phyloP scores from a whole-genome alignment of 2,888 invertebrate species.

The Campoplex capitator region DNA sequence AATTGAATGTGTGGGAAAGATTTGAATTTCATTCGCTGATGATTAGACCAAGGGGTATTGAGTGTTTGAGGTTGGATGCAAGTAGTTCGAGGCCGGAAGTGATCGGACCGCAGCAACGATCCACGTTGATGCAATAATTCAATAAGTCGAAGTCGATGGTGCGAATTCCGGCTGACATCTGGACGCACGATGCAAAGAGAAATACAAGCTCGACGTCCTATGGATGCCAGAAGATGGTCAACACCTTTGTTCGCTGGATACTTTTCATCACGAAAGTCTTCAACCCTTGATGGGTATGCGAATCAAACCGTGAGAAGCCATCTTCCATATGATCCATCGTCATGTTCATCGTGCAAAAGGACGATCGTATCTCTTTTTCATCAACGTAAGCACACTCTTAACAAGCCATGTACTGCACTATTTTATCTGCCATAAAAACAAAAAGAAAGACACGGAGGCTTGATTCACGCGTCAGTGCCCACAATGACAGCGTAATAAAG shows the following conservation, averaged over 20 bases:
- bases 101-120: slow-evolving; percentile 52
- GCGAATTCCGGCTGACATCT: slow-evolving; percentile 25
- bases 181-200: slow-evolving; percentile 9
- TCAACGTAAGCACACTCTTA: neutral
- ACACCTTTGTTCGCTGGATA: slow-evolving; percentile 8
- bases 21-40: neutral
- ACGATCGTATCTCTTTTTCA: neutral
- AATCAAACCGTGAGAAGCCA: slow-evolving; percentile 36
- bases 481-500: slow-evolving; percentile 52
- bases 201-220: neutral
- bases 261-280: neutral
- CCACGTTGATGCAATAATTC: neutral
- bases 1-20: neutral
- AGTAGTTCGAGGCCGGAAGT: slow-evolving; percentile 46
- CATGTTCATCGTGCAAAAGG: neutral
- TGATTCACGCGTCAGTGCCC: slow-evolving; percentile 19
- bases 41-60: neutral
- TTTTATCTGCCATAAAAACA: neutral
- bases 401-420: slow-evolving; percentile 4
- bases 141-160: neutral
- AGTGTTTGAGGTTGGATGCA: neutral
- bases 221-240: neutral
- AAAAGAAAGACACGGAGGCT: slow-evolving; percentile 6
- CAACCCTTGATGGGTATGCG: neutral
- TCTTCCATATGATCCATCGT: neutral